A percentile compares a stretch with the other conserved stretches of the same genome.
Evolutionary conservation across 1,140 invertebrate genomes (phyloP).

Genomic region (Nasonia vitripennis): DNA sequence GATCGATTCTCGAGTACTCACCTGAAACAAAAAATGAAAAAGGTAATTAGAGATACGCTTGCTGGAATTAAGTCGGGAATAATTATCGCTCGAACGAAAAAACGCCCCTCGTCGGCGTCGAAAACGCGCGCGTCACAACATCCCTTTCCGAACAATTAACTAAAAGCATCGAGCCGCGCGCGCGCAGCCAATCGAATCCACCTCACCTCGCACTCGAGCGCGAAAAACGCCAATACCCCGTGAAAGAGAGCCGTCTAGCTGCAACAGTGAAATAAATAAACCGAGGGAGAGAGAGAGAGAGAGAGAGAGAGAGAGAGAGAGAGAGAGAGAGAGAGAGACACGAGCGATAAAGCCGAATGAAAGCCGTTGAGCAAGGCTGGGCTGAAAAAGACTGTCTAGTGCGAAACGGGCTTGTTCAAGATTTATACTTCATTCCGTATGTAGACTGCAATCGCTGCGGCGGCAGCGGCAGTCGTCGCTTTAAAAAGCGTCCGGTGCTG

Average conservation of each 20-base stretch:
- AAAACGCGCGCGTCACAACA: neutral
- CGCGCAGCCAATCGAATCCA: neutral
- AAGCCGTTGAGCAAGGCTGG: neutral
- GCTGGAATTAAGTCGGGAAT: too few species aligned
- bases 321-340: neutral
- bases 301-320: neutral
- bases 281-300: neutral
- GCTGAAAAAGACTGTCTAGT: neutral
- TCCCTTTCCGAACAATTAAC: neutral
- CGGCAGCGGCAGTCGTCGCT: neutral
- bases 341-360: neutral
- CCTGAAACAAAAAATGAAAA: neutral
- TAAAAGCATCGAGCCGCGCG: neutral
- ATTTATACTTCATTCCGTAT: constrained; percentile 13
- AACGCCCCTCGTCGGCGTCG: too few species aligned
- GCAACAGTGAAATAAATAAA: constrained; percentile 3
- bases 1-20: neutral
- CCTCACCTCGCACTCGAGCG: neutral
- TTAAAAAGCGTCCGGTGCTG: neutral
- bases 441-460: neutral
- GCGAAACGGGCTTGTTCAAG: constrained; percentile 14
- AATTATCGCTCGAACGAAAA: too few species aligned
- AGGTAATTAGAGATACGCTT: too few species aligned
- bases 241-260: neutral
- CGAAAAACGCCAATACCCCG: neutral